Percentiles rank a stretch among this genome's conserved stretches.
These are phyloP conservation scores for Scelioninae gen. 2 DNA, from an alignment of 2,888 invertebrate genomes.

Conservation along the genomic window DNA sequence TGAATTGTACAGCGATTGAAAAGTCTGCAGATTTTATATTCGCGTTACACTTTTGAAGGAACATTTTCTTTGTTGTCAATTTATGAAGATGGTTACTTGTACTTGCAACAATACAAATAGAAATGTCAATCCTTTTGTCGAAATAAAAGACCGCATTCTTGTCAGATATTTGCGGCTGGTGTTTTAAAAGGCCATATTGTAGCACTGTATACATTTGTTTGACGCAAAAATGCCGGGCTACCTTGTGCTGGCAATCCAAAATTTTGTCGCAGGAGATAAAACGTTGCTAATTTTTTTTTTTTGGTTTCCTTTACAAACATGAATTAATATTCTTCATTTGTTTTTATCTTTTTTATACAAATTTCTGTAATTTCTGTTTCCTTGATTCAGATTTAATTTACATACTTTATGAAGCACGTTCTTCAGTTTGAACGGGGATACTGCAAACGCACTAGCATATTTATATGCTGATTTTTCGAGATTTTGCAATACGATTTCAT, in stretches of 20 bases:
- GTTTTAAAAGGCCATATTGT: constrained; percentile 63
- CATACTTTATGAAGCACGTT: constrained; percentile 10
- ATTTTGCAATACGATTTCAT: constrained; percentile 11
- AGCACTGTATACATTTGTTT: constrained; percentile 68
- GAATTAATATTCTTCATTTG: too few relatives aligned
- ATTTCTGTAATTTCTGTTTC: constrained; percentile 9
- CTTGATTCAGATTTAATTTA: constrained; percentile 5
- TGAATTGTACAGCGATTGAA: too few relatives aligned
- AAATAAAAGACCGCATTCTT: constrained; percentile 63
- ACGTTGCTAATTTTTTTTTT: too few relatives aligned
- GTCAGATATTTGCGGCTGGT: constrained; percentile 67
- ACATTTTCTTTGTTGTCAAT: too few relatives aligned
- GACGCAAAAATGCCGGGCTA: constrained; percentile 68
- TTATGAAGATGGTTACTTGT: too few relatives aligned
- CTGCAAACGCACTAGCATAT: constrained; percentile 7
- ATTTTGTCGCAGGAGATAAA: constrained; percentile 3
- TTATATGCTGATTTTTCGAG: constrained; percentile 19
- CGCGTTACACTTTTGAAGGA: too few relatives aligned
- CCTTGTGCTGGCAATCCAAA: constrained; percentile 70
- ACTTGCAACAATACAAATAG: too few relatives aligned
- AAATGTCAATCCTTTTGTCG: too few relatives aligned
- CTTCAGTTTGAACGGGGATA: not conserved
- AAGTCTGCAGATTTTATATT: too few relatives aligned
- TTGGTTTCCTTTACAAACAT: too few relatives aligned
- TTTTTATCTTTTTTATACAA: constrained; percentile 1